Percentiles rank a stretch among this genome's conserved stretches.
phyloP scores from a whole-genome alignment of 2,797 vertebrate genomes.

The Manis javanica region DNA sequence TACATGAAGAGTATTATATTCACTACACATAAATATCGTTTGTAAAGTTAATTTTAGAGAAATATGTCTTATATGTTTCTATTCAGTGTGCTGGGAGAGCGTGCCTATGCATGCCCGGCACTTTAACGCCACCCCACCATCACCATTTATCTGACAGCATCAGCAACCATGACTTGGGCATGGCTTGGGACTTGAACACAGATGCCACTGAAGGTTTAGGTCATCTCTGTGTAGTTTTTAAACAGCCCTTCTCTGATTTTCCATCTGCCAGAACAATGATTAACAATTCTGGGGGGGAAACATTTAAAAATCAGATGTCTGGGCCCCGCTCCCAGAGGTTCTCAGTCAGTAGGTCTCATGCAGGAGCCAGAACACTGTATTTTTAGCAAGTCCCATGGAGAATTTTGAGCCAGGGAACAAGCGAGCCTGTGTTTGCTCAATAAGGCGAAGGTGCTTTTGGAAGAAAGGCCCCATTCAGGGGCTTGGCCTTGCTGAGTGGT shows the following conservation, averaged over 20 bases:
- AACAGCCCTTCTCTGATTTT: not conserved
- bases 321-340: not conserved
- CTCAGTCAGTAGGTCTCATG: not conserved
- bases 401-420: not conserved
- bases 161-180: not conserved
- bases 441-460: not conserved
- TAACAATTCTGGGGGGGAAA: not conserved
- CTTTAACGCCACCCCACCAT: fast-evolving
- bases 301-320: not conserved
- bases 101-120: fast-evolving
- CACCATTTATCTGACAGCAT: not conserved
- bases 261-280: not conserved
- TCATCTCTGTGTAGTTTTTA: not conserved
- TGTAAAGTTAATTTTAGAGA: slow-evolving; percentile 41
- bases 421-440: not conserved
- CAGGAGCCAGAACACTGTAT: not conserved
- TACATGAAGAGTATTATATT: not conserved
- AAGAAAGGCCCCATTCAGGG: not conserved
- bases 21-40: not conserved
- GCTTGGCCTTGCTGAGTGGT: not conserved
- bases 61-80: not conserved
- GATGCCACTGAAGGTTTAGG: not conserved
- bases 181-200: not conserved
- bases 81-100: not conserved
- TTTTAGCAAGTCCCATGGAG: not conserved